These are phyloP conservation scores for Aspidiotus destructor DNA, from an alignment of 2,888 invertebrate genomes.

Conservation along the genomic window DNA sequence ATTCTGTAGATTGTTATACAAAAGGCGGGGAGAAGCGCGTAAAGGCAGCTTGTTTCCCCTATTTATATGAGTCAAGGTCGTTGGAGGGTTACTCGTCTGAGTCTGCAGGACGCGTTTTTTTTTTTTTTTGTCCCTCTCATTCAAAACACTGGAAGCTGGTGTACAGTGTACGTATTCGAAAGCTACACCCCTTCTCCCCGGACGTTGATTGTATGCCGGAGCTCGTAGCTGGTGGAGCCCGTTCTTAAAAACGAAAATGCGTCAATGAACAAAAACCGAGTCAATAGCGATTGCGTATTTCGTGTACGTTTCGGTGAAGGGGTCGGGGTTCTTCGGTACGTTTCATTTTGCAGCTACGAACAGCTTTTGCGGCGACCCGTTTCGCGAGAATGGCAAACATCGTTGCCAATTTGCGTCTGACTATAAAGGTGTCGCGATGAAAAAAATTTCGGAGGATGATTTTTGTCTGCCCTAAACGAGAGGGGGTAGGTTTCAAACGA, in stretches of 20 bases:
- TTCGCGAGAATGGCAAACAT: no score
- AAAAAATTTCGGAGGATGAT: no score
- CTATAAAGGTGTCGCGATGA: no score
- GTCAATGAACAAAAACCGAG: constrained; percentile 23
- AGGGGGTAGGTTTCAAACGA: no score
- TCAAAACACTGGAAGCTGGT: constrained; percentile 21
- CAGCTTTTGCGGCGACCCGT: no score
- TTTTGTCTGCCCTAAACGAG: no score
- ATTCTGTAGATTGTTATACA: no score
- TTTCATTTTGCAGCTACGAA: no score
- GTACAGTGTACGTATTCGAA: constrained; percentile 19
- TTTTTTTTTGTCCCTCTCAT: constrained; percentile 16
- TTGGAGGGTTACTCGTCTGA: constrained; percentile 10
- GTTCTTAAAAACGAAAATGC: constrained; percentile 28
- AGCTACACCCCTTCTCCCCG: constrained; percentile 12
- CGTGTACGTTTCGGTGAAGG: constrained; percentile 1
- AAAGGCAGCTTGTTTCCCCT: constrained; percentile 12
- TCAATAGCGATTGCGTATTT: constrained; percentile 9
- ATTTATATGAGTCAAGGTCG: constrained; percentile 29
- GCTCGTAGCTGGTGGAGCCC: constrained; percentile 3
- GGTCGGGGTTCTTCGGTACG: no score
- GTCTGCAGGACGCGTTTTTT: not conserved
- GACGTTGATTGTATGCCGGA: not conserved
- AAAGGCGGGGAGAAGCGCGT: constrained; percentile 1
- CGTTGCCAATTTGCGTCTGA: no score